Evolutionary conservation across 2,113 vertebrate genomes (phyloP), one percentile per base, ranked within the genome.

Genomic region (Lycaon pictus): DNA sequence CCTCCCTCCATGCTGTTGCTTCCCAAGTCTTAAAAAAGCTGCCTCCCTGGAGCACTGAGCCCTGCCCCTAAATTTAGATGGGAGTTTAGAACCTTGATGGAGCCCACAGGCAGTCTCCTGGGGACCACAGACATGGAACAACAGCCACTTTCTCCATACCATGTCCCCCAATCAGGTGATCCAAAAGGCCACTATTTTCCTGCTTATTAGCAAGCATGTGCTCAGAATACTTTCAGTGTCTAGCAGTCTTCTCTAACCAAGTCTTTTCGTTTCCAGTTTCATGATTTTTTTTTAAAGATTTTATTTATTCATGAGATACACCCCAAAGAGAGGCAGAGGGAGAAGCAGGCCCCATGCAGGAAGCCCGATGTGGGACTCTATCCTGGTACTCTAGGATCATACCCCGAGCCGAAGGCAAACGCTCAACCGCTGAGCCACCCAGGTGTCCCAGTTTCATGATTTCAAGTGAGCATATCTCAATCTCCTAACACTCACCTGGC

Each of bases 81-180:
- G 22, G 22, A 58, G 32, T 16, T 62, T 32, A 48, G 27, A 76
- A 56, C 32, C 11, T 9, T 3, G 4, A 25, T 0, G 16, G 25
- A 6, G n/a, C n/a, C 55, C 56, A 15, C 5, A 29, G 7, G 11
- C 0, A 0, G 5, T 25, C 77, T 69, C 1, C 58, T 37, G 25
- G 51, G 62, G 37, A 29, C 65, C 15, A 22, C 0, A 9, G 22
- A 12, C 25, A 71, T 56, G 37, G 10, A 32, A 53, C 5, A 35
- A 11, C 5, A n/a, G 20, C 13, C 51, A 83, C 27, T 58, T 81
- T 9, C 71, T 77, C 55, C 27, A 12, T 29, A 60, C 48, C 23
- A 11, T 10, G 11, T 35, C 60, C 58, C 53, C 48, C 55, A 6
- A 16, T 3, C 23, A 23, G 25, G 1, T 80, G 79, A 53, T 32